phyloP scores from a whole-genome alignment of 2,113 vertebrate genomes.

The Setophaga coronata region DNA sequence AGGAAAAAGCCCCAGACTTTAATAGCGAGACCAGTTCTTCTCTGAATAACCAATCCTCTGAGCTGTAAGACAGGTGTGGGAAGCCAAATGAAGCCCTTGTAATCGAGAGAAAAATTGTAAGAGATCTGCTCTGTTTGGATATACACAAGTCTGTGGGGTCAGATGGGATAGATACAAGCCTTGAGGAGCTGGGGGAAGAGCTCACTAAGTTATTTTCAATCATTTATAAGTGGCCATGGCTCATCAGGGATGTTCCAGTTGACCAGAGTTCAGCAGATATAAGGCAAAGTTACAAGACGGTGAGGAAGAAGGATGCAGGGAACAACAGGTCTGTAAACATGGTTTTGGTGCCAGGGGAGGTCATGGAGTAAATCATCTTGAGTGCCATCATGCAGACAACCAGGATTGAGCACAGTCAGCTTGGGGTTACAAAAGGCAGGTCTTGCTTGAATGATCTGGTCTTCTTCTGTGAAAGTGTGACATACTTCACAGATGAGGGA shows the following conservation, averaged over 20 bases:
- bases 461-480: not conserved
- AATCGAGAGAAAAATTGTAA: not conserved
- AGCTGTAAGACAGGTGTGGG: not conserved
- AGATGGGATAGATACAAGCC: not conserved
- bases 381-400: not conserved
- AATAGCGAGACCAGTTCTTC: not conserved
- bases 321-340: not conserved
- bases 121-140: not conserved
- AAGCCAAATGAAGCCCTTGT: not conserved
- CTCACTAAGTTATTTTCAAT: not conserved
- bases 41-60: not conserved
- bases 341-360: not conserved
- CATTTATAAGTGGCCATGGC: not conserved
- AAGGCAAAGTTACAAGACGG: not conserved
- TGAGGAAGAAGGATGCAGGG: not conserved
- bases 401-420: rapidly evolving
- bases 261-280: not conserved
- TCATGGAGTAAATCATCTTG: not conserved
- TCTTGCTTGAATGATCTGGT: not conserved
- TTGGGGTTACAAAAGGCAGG: rapidly evolving
- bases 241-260: not conserved
- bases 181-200: not conserved
- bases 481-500: not conserved
- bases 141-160: not conserved
- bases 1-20: not conserved